Conservation (phyloP, 2,113 vertebrate genomes). For the Scytalopus superciliaris region DNA sequence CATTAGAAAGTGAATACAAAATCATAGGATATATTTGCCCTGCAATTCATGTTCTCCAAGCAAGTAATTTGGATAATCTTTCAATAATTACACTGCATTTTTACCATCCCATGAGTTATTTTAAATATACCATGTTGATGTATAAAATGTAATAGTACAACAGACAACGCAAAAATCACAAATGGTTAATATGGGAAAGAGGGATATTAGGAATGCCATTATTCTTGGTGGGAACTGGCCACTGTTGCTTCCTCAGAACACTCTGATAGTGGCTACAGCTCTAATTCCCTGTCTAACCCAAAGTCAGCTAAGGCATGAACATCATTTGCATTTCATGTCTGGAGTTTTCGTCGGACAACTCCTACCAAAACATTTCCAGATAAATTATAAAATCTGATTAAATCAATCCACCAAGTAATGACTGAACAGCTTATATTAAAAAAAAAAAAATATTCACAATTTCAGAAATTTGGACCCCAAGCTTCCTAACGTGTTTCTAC, state of each 20-base stretch:
- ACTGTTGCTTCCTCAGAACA: not conserved
- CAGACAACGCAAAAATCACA: not conserved
- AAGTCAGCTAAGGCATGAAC: not conserved
- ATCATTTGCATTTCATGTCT: not conserved
- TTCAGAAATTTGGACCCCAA: not conserved
- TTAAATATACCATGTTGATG: not conserved
- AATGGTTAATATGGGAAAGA: not conserved
- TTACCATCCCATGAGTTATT: not conserved
- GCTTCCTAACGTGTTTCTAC: not conserved
- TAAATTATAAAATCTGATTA: not conserved
- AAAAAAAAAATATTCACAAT: not conserved
- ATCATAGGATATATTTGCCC: not conserved
- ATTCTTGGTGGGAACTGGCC: not conserved
- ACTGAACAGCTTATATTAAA: not conserved
- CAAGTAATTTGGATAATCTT: not conserved
- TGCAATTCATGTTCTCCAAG: not conserved
- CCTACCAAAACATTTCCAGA: not conserved
- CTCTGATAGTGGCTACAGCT: fast-evolving
- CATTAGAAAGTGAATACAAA: not conserved
- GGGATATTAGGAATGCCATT: not conserved
- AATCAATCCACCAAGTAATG: not conserved
- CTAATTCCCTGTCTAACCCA: not conserved
- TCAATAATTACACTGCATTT: not conserved
- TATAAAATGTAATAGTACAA: not conserved
- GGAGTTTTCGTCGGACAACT: not conserved